Conservation (phyloP, 2,888 invertebrate genomes). For the Zele albiditarsus region DNA sequence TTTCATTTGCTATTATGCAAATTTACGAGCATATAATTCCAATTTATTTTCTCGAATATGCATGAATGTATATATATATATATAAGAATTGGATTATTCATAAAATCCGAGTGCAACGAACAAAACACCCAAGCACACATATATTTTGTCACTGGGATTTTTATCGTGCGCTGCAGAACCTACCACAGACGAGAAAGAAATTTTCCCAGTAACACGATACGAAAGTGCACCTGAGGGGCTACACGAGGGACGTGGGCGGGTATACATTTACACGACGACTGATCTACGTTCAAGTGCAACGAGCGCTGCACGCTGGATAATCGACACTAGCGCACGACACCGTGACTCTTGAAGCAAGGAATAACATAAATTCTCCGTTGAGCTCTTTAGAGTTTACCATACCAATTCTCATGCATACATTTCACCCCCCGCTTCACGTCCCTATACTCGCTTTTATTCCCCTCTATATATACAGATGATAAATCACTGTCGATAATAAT, state of each 20-base stretch:
- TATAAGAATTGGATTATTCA: background rate
- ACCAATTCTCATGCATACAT: constrained; percentile 16
- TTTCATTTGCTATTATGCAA: background rate
- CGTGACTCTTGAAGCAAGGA: constrained; percentile 18
- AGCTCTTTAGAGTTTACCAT: constrained; percentile 1
- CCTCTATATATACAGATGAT: too few relatives aligned
- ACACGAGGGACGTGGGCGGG: constrained; percentile 31
- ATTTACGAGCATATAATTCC: too few relatives aligned
- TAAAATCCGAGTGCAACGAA: background rate
- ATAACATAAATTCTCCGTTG: constrained; percentile 34
- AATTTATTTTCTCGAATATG: too few relatives aligned
- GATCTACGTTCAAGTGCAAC: constrained; percentile 39
- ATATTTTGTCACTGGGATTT: constrained; percentile 8
- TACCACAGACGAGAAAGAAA: constrained; percentile 23
- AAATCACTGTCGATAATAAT: background rate
- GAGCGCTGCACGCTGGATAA: constrained; percentile 25
- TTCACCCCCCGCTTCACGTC: background rate
- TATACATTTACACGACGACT: constrained; percentile 34
- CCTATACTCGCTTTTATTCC: background rate
- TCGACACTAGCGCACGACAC: constrained; percentile 31
- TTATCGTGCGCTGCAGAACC: constrained; percentile 16
- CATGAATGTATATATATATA: too few relatives aligned
- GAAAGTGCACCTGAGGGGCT: constrained; percentile 40
- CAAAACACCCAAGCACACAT: background rate
- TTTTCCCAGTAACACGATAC: constrained; percentile 41